Conservation (phyloP, 2,888 invertebrate species). For the Acronicta psi region DNA sequence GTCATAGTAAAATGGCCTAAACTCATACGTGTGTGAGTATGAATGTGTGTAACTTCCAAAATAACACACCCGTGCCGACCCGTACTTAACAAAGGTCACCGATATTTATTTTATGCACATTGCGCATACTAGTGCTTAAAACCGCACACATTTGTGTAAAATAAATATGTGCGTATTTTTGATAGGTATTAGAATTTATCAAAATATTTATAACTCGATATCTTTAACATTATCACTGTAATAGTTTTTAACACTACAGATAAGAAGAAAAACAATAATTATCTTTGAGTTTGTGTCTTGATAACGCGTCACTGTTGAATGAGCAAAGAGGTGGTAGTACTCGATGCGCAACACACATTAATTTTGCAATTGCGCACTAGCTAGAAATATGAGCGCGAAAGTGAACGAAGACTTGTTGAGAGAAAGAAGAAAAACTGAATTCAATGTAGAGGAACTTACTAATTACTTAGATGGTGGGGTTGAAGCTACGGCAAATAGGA, state of each 20-base stretch:
- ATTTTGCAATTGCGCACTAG: background rate
- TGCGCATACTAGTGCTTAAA: background rate
- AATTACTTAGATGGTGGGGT: constrained; percentile 92
- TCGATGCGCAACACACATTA: constrained; percentile 26
- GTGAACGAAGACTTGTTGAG: constrained; percentile 91
- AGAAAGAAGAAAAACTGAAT: constrained; percentile 92
- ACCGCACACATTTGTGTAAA: background rate
- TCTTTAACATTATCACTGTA: background rate
- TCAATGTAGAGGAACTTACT: constrained; percentile 92
- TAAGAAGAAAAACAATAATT: constrained; percentile 26
- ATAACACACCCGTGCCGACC: too few relatives aligned
- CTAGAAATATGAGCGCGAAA: constrained; percentile 47
- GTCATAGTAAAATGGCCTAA: too few relatives aligned
- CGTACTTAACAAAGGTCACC: too few relatives aligned
- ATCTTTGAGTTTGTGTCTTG: constrained; percentile 12
- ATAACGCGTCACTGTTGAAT: constrained; percentile 14
- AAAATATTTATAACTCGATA: background rate
- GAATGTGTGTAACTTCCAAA: too few relatives aligned
- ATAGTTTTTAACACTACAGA: constrained; percentile 7
- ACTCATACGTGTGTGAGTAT: too few relatives aligned
- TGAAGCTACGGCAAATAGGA: constrained; percentile 91
- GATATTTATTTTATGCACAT: too few relatives aligned
- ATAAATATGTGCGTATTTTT: background rate
- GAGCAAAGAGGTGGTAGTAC: background rate
- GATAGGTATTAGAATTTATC: background rate